Conservation (phyloP, 2,797 vertebrate species). For the Myiothlypis coronata region DNA sequence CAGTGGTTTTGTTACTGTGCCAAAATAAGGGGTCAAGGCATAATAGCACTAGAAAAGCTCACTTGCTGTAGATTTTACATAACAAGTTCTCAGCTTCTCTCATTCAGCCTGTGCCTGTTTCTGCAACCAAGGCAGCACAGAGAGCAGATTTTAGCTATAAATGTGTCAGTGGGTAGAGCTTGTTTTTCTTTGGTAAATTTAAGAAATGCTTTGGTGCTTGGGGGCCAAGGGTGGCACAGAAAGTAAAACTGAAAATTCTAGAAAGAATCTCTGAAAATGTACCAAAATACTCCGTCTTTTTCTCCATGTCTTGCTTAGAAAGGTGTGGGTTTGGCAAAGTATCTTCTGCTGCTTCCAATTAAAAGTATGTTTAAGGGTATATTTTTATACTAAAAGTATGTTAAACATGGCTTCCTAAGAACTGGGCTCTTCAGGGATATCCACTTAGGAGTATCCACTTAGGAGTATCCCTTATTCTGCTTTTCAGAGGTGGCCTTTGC, state of each 20-base stretch:
- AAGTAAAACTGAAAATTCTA: not conserved
- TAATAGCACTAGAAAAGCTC: constrained; percentile 60
- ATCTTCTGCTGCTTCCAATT: not conserved
- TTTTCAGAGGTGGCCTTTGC: not conserved
- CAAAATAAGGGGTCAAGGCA: constrained; percentile 39
- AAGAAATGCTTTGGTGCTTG: not conserved
- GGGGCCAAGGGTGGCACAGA: not conserved
- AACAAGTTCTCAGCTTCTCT: constrained; percentile 49
- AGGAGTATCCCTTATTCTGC: not conserved
- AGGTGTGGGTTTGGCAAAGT: not conserved
- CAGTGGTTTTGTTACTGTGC: constrained; percentile 37
- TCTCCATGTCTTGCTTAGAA: not conserved
- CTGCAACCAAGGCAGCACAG: constrained; percentile 13
- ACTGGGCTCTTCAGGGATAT: not conserved
- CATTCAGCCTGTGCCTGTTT: constrained; percentile 25
- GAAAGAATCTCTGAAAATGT: not conserved
- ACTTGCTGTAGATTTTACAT: constrained; percentile 58
- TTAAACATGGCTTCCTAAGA: not conserved
- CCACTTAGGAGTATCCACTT: not conserved
- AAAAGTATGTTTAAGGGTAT: not conserved
- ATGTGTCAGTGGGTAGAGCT: not conserved
- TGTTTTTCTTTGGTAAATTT: not conserved
- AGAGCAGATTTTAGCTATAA: constrained; percentile 14
- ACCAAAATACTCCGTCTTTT: not conserved
- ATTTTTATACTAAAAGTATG: not conserved